phyloP scores from a whole-genome alignment of 2,888 invertebrate genomes.

The Macaria notata region DNA sequence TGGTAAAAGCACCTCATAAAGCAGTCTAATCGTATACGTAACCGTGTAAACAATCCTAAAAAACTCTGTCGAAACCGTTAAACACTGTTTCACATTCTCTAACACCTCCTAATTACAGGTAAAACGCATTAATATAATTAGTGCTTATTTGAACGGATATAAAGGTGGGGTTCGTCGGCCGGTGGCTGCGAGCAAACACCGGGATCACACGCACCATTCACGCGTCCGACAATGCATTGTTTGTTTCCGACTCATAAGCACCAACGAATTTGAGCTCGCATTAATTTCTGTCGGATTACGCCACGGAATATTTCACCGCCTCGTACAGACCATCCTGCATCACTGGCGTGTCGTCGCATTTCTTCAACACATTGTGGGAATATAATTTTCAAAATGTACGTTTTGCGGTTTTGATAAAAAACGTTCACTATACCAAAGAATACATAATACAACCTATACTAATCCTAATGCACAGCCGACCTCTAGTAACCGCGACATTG shows the following conservation, averaged over 20 bases:
- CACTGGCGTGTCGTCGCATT: conserved; percentile 10
- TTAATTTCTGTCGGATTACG: conserved; percentile 52
- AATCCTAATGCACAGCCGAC: conserved; percentile 17
- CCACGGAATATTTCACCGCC: conserved; percentile 44
- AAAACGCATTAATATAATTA: conserved; percentile 78
- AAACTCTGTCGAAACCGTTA: conserved; percentile 61
- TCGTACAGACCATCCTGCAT: conserved; percentile 30
- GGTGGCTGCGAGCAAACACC: conserved; percentile 43
- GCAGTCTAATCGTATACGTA: conserved; percentile 61
- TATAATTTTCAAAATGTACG: no score
- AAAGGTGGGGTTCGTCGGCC: conserved; percentile 59
- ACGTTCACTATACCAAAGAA: no score
- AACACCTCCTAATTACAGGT: conserved; percentile 79
- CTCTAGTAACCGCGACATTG: conserved; percentile 1
- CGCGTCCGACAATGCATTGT: conserved; percentile 55
- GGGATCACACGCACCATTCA: conserved; percentile 53
- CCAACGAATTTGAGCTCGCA: conserved; percentile 48
- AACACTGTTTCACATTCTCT: conserved; percentile 71
- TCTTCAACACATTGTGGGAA: background rate
- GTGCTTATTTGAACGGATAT: conserved; percentile 72
- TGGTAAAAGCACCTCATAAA: conserved; percentile 64
- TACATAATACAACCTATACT: no score
- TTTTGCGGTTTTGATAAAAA: no score
- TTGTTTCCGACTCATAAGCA: conserved; percentile 53
- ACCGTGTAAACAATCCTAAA: conserved; percentile 61